phyloP scores from a whole-genome alignment of 92 coral and sea anemone species.

The Porites evermanni region DNA sequence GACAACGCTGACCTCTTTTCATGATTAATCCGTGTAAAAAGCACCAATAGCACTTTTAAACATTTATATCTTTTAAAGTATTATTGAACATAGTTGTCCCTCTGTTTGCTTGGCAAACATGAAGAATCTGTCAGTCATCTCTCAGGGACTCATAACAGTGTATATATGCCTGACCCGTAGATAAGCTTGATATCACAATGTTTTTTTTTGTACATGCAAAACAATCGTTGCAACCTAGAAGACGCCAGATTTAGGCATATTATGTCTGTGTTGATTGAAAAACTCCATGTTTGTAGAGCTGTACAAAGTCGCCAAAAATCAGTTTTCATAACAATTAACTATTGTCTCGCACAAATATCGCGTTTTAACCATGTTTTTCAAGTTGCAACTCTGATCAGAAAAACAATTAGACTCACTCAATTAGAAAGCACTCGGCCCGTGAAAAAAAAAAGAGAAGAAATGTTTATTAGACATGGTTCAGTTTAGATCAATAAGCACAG shows the following conservation, averaged over 20 bases:
- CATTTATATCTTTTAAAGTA: conserved; percentile 44
- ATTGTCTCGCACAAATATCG: conserved; percentile 58
- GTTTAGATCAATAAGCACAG: conserved; percentile 24
- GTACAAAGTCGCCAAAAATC: conserved; percentile 64
- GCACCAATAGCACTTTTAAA: conserved; percentile 48
- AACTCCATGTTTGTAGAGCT: conserved; percentile 65
- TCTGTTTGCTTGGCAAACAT: conserved; percentile 57
- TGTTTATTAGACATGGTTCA: conserved; percentile 48
- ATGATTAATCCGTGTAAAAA: conserved; percentile 54
- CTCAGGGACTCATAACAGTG: conserved; percentile 51
- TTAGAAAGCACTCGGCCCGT: conserved; percentile 54
- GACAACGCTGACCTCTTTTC: conserved; percentile 31
- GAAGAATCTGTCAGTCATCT: conserved; percentile 53
- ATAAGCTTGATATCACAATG: conserved; percentile 43
- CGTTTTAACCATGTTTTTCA: conserved; percentile 47
- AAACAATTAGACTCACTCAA: conserved; percentile 69
- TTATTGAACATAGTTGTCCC: conserved; percentile 65
- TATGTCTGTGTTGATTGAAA: conserved; percentile 62
- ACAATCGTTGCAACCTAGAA: conserved; percentile 30
- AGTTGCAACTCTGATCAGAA: conserved; percentile 48
- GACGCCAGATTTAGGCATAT: conserved; percentile 61
- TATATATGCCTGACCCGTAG: conserved; percentile 22
- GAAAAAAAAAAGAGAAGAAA: conserved; percentile 23
- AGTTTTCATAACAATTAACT: conserved; percentile 65
- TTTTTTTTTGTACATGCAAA: conserved; percentile 42